A percentile compares a stretch with the other conserved stretches of the same genome.
Conservation (phyloP, 1,140 invertebrate genomes). For the Aradophagus sp. region DNA sequence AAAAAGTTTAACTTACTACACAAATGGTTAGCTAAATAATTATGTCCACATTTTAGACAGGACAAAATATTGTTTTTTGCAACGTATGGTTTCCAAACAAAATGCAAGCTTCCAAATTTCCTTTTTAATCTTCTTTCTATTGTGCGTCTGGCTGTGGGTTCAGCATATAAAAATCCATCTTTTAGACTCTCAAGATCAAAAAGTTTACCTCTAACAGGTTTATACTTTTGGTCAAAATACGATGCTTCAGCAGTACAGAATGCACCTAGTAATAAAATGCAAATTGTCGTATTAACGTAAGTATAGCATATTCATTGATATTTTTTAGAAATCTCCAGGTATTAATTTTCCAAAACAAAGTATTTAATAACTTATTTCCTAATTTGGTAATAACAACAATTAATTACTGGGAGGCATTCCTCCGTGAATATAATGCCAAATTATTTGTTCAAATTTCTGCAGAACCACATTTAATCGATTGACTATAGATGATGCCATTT, state of each 20-base stretch:
- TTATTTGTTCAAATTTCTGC: conserved; percentile 17
- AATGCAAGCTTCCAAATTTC: conserved; percentile 81
- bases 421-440: conserved; percentile 6
- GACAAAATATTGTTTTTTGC: conserved; percentile 84
- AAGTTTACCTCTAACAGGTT: conserved; percentile 3
- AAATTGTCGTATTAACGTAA: too few relatives aligned
- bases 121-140: conserved; percentile 83
- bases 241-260: conserved; percentile 15
- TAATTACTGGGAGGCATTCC: conserved; percentile 23
- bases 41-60: conserved; percentile 87
- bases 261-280: conserved; percentile 13
- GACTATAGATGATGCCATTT: conserved; percentile 23
- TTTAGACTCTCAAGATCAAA: conserved; percentile 78
- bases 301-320: too few relatives aligned
- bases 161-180: conserved; percentile 87
- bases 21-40: conserved; percentile 83
- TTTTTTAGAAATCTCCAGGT: too few relatives aligned
- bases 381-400: background rate
- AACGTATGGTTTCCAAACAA: conserved; percentile 80
- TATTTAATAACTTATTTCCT: too few relatives aligned
- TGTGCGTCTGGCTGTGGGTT: conserved; percentile 84
- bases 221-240: conserved; percentile 2
- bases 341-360: too few relatives aligned
- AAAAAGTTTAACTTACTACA: conserved; percentile 80
- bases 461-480: conserved; percentile 16